Conservation (phyloP, 2,113 vertebrate species). For the Toxotes jaculatrix region DNA sequence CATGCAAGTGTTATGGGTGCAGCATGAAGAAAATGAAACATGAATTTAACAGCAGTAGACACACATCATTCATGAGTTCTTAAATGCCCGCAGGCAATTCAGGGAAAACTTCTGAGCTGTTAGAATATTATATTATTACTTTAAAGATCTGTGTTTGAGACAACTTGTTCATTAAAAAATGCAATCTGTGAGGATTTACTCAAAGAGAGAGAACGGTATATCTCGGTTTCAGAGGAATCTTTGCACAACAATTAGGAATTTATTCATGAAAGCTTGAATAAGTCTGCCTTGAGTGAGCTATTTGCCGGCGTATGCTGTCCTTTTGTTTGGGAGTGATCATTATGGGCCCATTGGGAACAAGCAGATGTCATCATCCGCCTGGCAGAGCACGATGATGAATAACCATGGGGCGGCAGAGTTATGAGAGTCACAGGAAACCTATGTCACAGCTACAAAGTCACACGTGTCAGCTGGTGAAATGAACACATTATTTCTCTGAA, state of each 20-base stretch:
- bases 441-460: conserved; percentile 58
- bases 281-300: conserved; percentile 67
- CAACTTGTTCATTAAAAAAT: not conserved
- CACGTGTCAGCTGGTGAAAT: conserved; percentile 28
- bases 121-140: conserved; percentile 24
- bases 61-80: conserved; percentile 29
- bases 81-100: conserved; percentile 30
- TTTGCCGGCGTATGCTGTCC: conserved; percentile 72
- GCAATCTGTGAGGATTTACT: conserved; percentile 24
- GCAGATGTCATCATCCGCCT: conserved; percentile 80
- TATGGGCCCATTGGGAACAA: conserved; percentile 71
- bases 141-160: conserved; percentile 29
- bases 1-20: conserved; percentile 16
- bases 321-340: conserved; percentile 76
- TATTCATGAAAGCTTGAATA: conserved; percentile 52
- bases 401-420: conserved; percentile 62
- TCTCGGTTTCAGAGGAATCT: conserved; percentile 38
- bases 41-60: conserved; percentile 43
- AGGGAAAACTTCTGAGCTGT: conserved; percentile 21
- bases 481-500: conserved; percentile 17
- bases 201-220: not conserved
- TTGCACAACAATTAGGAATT: conserved; percentile 60
- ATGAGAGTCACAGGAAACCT: conserved; percentile 58
- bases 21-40: conserved; percentile 43
- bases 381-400: conserved; percentile 75